Base-by-base conservation (phyloP, 2,888 invertebrate genomes). In the Drosophila kanekoi region DNA sequence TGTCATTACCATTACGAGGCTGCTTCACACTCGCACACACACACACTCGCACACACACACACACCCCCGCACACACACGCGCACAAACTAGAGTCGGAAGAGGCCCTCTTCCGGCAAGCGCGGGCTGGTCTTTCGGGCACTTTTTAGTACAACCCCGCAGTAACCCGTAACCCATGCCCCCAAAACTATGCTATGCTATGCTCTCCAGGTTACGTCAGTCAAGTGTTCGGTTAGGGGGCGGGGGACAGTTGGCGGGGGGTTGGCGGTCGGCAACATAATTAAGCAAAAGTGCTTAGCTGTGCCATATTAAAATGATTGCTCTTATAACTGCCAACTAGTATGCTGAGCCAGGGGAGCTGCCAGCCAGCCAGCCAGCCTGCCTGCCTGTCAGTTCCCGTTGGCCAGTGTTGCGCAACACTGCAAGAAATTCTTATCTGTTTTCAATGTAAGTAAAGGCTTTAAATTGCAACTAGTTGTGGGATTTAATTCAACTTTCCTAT, bases 241-340 rank as follows among this genome's bases (percentile, higher is more conserved):
- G 8, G 2, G 2, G 9, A 16, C 1, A 20, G 14, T 8, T 3
- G n/a, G 3, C 11, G n/a, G 18, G 18, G 28, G 32, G 59, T n/a
- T 10, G 33, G 41, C 43, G 63, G 65, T 78, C 48, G 67, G 68
- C 84, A 87, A 84, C 82, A 83, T 83, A 83, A 83, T 83, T 83
- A 83, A 87, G 82, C 82, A 83, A 83, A 83, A 83, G 82, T 83
- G 82, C 82, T 87, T 83, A 87, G 82, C 82, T 83, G 81, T 69
- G 82, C 82, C 79, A 69, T 87, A 83, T 83, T 87, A 83, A 83
- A 83, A 83, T 83, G 82, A 83, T 83, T 83, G 82, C 87, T 83
- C 87, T 83, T 79, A 83, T 83, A 83, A 81, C 86, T 83, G 86
- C 81, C 60, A 77, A 74, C 86, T 77, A 79, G 86, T 67, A 53